Evolutionary conservation across 2,113 vertebrate species (phyloP), one percentile per base, ranked within the genome.

Genomic region (Penelope pileata): DNA sequence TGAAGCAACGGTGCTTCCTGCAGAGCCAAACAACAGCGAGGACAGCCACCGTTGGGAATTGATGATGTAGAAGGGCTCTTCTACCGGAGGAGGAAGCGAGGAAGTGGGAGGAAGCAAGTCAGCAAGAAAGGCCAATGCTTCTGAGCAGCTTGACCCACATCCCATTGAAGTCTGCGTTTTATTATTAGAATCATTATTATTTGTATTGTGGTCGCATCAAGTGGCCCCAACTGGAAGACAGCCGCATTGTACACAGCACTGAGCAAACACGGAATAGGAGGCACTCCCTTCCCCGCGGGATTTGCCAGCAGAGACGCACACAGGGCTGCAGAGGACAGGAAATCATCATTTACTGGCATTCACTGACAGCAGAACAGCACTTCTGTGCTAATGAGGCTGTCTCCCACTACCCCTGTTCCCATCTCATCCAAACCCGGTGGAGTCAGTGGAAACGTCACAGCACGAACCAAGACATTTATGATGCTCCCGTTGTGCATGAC

Each of bases 141-240:
- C 80, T 53, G 86, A 86, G 94, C 80, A 63, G 90, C 83, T 43
- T 69, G 86, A 93, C 88, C 95, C 84, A 69, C 91, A 86, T 70
- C 84, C 84, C 92, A 92, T 88, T 86, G 91, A 96, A 97, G 80
- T 86, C 90, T 88, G 86, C 19, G 15, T 75, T 95, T 96, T 96
- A 96, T 96, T 96, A 93, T 97, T 96, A 97, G 94, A 86, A 91
- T 78, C 53, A 1, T 90, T 88, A 97, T 88, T 95, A 96, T 96
- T 95, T 96, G 90, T 32, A 86, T 88, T 86, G 86, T 81, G 92
- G 94, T 34, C 95, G 86, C 92, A 96, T 72, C 83, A 43, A 96
- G 88, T 91, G 95, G 95, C 79, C 79, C 79, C 68, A 79, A 56
- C 73, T 96, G 90, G 80, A 93, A 86, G 88, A 88, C 2, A 90